These are phyloP conservation scores for Nematostella vectensis DNA, from an alignment of 92 coral and sea anemone genomes.

Conservation along the genomic window DNA sequence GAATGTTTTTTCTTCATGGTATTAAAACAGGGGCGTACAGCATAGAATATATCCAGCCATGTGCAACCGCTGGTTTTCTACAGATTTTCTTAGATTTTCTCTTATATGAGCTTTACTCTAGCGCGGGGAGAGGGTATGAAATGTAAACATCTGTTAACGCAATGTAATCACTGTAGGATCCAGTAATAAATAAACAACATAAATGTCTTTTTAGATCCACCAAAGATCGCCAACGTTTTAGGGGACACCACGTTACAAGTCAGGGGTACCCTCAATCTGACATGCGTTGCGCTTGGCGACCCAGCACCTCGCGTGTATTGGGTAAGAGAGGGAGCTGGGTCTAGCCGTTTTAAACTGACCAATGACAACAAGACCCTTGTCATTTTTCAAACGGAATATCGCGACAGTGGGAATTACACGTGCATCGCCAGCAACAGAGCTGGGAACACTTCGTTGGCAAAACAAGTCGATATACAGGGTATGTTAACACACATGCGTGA, in stretches of 20 bases:
- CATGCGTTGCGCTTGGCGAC: background rate
- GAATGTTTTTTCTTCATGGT: too few relatives aligned
- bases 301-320: background rate
- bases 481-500: too few relatives aligned
- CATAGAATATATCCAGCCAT: too few relatives aligned
- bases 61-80: background rate
- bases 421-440: conserved; percentile 30
- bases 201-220: background rate
- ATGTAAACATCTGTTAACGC: too few relatives aligned
- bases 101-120: too few relatives aligned
- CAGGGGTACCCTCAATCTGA: background rate
- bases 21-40: background rate
- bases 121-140: too few relatives aligned
- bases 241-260: background rate
- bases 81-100: too few relatives aligned
- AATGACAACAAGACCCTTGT: background rate
- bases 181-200: too few relatives aligned
- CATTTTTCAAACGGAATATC: background rate
- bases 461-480: too few relatives aligned
- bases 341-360: background rate
- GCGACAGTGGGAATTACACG: conserved; percentile 27
- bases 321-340: background rate
- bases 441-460: conserved; percentile 6
- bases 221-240: background rate
- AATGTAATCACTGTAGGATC: too few relatives aligned